A percentile compares a stretch with the other conserved stretches of the same genome.
These are phyloP conservation scores for Plectus sambesii DNA, from an alignment of 1,140 invertebrate genomes.

Conservation along the genomic window DNA sequence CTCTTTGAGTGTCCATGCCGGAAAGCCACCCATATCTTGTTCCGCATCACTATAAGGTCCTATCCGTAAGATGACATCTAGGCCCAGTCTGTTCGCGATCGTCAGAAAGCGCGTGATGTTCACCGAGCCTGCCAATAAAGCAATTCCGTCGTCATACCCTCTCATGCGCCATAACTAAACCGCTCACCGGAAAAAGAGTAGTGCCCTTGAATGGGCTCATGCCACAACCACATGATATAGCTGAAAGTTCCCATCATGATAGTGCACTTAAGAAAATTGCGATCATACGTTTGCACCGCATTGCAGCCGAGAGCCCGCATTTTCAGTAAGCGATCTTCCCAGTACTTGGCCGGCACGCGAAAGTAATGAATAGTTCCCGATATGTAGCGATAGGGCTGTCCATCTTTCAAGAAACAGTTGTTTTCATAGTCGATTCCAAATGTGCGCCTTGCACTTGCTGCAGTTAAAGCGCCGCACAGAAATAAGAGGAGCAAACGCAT, in stretches of 20 bases:
- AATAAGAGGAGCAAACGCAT: no score
- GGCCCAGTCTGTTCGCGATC: constrained; percentile 64
- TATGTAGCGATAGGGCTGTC: constrained; percentile 62
- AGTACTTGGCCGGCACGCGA: constrained; percentile 65
- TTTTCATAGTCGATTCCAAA: constrained; percentile 19
- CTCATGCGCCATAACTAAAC: constrained; percentile 54
- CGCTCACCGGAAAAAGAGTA: constrained; percentile 62
- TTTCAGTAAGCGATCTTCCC: constrained; percentile 70
- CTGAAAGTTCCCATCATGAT: no score
- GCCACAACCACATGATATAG: constrained; percentile 85
- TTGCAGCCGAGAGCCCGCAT: constrained; percentile 76
- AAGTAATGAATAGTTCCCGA: constrained; percentile 86
- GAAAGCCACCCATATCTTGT: constrained; percentile 52
- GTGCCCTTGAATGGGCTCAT: constrained; percentile 63
- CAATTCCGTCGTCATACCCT: no score
- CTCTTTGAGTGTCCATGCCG: constrained; percentile 26
- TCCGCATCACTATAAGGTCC: constrained; percentile 88
- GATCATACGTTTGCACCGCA: constrained; percentile 68
- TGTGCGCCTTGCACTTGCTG: no score
- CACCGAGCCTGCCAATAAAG: no score
- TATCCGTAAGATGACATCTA: constrained; percentile 67
- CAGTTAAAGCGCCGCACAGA: no score
- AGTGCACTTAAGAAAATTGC: constrained; percentile 4
- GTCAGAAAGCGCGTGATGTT: constrained; percentile 66
- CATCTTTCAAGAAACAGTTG: constrained; percentile 18